phyloP scores from a whole-genome alignment of 2,113 vertebrate species.

The Sylvietta virens region DNA sequence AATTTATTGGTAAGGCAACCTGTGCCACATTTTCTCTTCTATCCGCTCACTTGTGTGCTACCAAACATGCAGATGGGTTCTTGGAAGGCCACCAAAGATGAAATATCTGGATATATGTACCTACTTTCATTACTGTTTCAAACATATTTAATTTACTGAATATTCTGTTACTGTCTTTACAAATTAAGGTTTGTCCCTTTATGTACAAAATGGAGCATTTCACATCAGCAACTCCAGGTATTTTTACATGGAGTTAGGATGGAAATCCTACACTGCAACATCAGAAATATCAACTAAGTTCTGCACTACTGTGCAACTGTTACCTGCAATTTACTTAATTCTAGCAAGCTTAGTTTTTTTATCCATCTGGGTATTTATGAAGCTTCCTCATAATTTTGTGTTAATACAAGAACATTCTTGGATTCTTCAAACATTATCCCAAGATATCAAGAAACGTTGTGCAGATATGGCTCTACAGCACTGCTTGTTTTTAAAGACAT shows the following conservation, averaged over 20 bases:
- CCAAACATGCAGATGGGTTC: neutral
- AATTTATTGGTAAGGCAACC: neutral
- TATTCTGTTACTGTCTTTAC: neutral
- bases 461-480: neutral
- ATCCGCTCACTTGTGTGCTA: neutral
- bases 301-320: neutral
- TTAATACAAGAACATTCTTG: neutral
- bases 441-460: neutral
- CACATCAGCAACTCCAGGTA: neutral
- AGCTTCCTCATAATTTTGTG: neutral
- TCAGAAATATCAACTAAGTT: neutral
- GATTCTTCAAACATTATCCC: neutral
- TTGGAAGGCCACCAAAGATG: neutral
- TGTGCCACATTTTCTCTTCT: neutral
- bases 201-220: neutral
- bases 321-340: neutral
- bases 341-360: neutral
- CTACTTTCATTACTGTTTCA: neutral
- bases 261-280: neutral
- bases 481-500: neutral
- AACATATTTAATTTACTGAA: neutral
- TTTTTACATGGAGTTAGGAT: neutral
- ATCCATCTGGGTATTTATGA: neutral
- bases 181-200: neutral
- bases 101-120: neutral